phyloP scores from a whole-genome alignment of 2,888 invertebrate species.

The Quadroppia sp. region DNA sequence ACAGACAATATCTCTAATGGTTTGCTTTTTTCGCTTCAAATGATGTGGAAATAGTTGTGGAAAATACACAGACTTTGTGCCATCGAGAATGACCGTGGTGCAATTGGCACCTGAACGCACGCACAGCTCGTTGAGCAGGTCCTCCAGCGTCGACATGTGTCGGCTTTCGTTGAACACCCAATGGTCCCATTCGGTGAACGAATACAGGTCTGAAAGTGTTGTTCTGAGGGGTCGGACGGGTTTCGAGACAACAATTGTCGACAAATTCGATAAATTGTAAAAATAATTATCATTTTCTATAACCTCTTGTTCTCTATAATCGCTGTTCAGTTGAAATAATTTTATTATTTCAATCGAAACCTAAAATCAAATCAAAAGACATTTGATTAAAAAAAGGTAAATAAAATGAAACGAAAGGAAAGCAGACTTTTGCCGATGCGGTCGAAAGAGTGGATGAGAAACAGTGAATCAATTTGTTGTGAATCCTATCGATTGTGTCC shows the following conservation, averaged over 20 bases:
- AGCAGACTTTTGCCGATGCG: not conserved
- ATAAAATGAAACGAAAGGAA: not conserved
- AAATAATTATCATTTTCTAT: not conserved
- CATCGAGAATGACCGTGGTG: not conserved
- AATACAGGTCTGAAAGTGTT: not conserved
- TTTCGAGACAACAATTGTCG: no score
- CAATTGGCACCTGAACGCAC: not conserved
- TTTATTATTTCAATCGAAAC: constrained; percentile 1
- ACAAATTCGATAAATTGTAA: constrained; percentile 11
- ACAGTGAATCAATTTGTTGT: not conserved
- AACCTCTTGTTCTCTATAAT: not conserved
- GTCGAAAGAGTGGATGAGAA: not conserved
- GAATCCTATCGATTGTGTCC: not conserved
- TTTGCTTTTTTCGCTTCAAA: constrained; percentile 1
- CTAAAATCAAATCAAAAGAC: no score
- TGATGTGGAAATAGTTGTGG: not conserved
- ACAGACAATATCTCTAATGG: not conserved
- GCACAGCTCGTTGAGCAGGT: not conserved
- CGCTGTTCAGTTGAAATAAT: not conserved
- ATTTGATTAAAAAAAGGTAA: not conserved
- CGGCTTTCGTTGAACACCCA: not conserved
- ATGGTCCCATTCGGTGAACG: not conserved
- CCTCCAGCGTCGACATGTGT: not conserved
- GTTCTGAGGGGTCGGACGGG: not conserved
- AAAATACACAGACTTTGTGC: not conserved